Evolutionary conservation across 2,113 vertebrate genomes (phyloP), one percentile per base, ranked within the genome.

Genomic region (Tetraodon nigroviridis): DNA sequence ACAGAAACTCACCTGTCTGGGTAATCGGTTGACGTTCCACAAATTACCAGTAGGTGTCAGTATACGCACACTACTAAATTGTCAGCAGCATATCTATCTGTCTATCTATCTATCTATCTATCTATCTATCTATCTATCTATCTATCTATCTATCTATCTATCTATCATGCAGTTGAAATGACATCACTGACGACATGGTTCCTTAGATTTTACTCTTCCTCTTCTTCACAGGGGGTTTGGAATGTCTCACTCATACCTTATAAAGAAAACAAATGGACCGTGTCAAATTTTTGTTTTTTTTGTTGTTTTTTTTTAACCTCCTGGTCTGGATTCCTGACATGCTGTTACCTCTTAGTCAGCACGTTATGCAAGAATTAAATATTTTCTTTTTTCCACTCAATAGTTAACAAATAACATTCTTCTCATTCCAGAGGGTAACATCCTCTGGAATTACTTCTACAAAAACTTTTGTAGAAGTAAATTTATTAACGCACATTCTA

Each of bases 21-120:
- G 32, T 37, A 2, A 37, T 11, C 8, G 1, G 32, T 37, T 37
- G 32, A 11, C 10, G 32, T 61, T 29, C 29, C 48, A 18, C 52
- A 7, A 27, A 6, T 21, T 24, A 69, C 87, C 88, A 90, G 87
- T 68, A 89, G 89, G 81, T 85, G 83, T 71, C 88, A 87, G 84
- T 88, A 71, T 88, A 69, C 84, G 81, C 69, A 64, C 63, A 77
- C 65, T 32, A 44, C 7, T 50, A 11, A 29, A 47, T 32, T 61
- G 48, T 59, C 21, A 8, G 44, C 7, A 20, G 46, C n/a, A 7
- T n/a, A 1, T 19, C 46, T 19, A 8, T n/a, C n/a, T 10, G n/a
- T 18, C 46, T 19, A 19, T 48, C n/a, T 19, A 7, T 18, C 46
- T 48, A 19, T 48, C 6, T 11, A 19, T 19, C 46, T 18, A 7